These are phyloP conservation scores for Tiaroga cobitis DNA, from an alignment of 2,797 vertebrate species.

Conservation along the genomic window DNA sequence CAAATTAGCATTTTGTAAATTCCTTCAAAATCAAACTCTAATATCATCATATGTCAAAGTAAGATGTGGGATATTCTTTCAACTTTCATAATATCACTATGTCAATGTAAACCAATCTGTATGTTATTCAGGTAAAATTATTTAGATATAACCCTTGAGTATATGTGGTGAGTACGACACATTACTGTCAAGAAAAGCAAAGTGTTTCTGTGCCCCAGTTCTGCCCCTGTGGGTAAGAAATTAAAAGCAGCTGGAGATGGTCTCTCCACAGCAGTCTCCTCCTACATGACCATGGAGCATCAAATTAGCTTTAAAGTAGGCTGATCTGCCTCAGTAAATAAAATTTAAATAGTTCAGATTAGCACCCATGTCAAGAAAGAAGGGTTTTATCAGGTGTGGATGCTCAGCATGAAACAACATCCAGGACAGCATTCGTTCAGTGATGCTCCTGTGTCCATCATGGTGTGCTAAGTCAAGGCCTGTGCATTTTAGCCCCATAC, in stretches of 20 bases:
- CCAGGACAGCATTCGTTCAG: constrained; percentile 37
- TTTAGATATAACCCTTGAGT: neutral
- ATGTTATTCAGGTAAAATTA: neutral
- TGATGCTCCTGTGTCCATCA: neutral
- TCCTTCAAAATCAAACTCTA: neutral
- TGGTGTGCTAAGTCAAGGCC: neutral
- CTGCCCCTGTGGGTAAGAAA: constrained; percentile 49
- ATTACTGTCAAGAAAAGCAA: neutral
- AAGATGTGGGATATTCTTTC: neutral
- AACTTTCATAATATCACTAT: neutral
- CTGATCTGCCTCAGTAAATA: constrained; percentile 25
- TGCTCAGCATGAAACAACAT: constrained; percentile 64
- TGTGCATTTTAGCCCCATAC: neutral
- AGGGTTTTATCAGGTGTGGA: constrained; percentile 3
- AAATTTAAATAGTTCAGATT: constrained; percentile 21
- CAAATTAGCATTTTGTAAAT: neutral
- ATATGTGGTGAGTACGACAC: neutral
- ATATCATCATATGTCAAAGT: neutral
- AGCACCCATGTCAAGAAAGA: constrained; percentile 40
- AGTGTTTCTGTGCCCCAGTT: constrained; percentile 3
- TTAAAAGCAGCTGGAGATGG: constrained; percentile 56
- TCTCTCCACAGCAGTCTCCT: constrained; percentile 55
- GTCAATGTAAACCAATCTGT: neutral
- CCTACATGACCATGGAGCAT: constrained; percentile 56
- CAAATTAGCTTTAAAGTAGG: constrained; percentile 58